Percentiles rank a stretch among this genome's conserved stretches.
phyloP scores from a whole-genome alignment of 2,113 vertebrate species.

The Formicarius rufipectus region DNA sequence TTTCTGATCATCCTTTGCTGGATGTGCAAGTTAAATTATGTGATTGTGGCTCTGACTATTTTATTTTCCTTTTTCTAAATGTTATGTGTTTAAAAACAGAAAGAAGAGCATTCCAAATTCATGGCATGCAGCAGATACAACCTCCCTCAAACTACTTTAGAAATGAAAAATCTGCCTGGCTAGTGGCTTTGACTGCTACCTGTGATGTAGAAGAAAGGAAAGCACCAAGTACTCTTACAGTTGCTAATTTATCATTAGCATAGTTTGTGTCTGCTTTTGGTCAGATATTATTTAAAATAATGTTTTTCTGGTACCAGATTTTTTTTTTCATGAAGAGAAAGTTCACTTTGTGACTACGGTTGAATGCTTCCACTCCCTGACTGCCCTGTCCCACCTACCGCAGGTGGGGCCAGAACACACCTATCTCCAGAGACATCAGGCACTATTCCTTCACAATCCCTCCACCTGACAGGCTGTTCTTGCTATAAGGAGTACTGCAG shows the following conservation, averaged over 20 bases:
- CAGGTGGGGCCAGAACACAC: neutral
- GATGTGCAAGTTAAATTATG: neutral
- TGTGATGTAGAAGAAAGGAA: neutral
- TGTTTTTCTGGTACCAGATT: neutral
- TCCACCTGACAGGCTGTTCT: neutral
- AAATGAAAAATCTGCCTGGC: neutral
- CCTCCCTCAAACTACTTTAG: neutral
- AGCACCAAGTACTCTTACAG: neutral
- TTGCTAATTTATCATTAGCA: neutral
- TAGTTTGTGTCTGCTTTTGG: neutral
- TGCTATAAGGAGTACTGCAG: neutral
- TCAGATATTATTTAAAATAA: neutral
- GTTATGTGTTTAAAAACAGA: neutral
- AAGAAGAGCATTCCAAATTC: neutral
- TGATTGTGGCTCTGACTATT: neutral
- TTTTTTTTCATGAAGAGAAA: neutral
- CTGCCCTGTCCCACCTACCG: neutral
- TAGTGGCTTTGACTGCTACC: neutral
- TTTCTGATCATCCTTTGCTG: neutral
- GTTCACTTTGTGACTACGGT: neutral
- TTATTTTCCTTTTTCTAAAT: neutral
- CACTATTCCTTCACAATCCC: neutral
- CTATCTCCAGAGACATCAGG: neutral
- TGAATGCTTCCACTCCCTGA: neutral
- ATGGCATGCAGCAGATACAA: neutral